phyloP scores from a whole-genome alignment of 2,888 invertebrate species.

The Trachelus stipa region DNA sequence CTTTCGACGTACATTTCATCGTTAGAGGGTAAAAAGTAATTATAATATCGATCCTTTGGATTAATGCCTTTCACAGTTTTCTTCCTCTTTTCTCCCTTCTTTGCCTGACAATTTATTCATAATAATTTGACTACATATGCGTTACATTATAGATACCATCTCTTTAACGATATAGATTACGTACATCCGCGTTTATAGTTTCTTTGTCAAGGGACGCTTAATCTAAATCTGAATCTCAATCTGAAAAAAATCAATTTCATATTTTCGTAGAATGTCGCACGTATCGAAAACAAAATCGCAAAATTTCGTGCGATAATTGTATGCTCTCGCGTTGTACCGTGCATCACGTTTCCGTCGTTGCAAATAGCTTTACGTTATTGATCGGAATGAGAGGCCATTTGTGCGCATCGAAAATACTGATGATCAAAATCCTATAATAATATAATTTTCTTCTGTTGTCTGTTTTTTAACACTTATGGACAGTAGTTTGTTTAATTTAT shows the following conservation, averaged over 20 bases:
- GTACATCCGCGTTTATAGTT: slow-evolving; percentile 55
- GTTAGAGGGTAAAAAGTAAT: too few relatives aligned
- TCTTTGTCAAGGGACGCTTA: slow-evolving; percentile 53
- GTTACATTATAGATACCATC: slow-evolving; percentile 11
- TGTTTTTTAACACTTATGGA: too few relatives aligned
- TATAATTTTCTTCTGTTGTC: too few relatives aligned
- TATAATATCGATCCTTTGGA: too few relatives aligned
- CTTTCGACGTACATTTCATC: too few relatives aligned
- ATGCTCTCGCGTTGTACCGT: not conserved
- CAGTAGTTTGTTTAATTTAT: too few relatives aligned
- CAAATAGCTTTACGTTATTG: not conserved
- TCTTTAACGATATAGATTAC: slow-evolving; percentile 52
- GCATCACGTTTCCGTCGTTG: too few relatives aligned
- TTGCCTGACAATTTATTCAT: slow-evolving; percentile 15
- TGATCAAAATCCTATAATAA: too few relatives aligned
- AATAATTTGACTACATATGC: slow-evolving; percentile 15
- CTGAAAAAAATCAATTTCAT: not conserved
- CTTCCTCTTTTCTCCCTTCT: not conserved
- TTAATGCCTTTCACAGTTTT: not conserved
- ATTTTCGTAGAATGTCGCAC: slow-evolving; percentile 6
- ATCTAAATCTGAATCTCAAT: slow-evolving; percentile 1
- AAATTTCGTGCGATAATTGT: slow-evolving; percentile 21
- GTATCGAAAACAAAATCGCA: slow-evolving; percentile 23
- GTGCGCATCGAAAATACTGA: too few relatives aligned
- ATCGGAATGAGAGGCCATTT: not conserved